Evolutionary conservation across 1,140 invertebrate genomes (phyloP).

Genomic region (Micrasema longulum): DNA sequence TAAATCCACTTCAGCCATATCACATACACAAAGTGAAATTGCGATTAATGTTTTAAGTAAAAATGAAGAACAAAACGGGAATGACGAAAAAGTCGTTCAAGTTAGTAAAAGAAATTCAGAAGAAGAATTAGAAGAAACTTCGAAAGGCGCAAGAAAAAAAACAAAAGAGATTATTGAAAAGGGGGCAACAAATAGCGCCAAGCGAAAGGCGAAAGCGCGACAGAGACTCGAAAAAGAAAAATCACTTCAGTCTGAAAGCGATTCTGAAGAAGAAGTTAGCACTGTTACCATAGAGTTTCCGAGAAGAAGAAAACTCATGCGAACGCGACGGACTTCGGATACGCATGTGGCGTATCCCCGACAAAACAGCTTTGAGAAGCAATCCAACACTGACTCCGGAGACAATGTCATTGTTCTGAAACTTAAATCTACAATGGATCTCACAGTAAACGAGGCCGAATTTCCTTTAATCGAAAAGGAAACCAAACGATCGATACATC

Average conservation of each 20-base stretch:
- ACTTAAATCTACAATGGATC: conserved; percentile 44
- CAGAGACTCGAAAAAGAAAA: conserved; percentile 65
- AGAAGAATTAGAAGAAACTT: conserved; percentile 31
- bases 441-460: conserved; percentile 38
- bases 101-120: conserved; percentile 12
- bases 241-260: conserved; percentile 67
- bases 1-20: background rate
- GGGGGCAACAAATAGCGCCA: conserved; percentile 42
- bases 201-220: conserved; percentile 63
- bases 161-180: conserved; percentile 41
- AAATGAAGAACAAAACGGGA: conserved; percentile 18
- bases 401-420: conserved; percentile 50
- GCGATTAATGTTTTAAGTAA: background rate
- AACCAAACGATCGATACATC: conserved; percentile 16
- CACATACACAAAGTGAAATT: conserved; percentile 7
- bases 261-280: conserved; percentile 64
- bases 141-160: conserved; percentile 49
- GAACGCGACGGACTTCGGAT: conserved; percentile 62
- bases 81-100: background rate
- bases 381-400: conserved; percentile 50
- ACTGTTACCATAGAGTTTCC: conserved; percentile 68
- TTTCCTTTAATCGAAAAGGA: conserved; percentile 10
- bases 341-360: conserved; percentile 54
- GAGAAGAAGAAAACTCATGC: conserved; percentile 59
- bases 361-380: conserved; percentile 52